Conservation (phyloP, 2,797 vertebrate species). For the Brachyrhaphis roseni region DNA sequence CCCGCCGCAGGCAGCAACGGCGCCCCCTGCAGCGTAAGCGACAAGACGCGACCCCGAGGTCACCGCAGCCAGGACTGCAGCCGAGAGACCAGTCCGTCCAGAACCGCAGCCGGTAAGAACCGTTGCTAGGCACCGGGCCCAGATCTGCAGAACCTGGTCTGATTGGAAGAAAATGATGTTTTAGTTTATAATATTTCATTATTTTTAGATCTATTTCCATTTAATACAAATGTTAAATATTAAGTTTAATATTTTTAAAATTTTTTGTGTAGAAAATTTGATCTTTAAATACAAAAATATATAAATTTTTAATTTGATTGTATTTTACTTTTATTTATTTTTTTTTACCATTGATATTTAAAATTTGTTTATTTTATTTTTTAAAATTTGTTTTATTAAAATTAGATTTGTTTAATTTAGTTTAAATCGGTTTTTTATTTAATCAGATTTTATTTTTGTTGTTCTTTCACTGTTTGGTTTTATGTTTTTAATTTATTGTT, state of each 20-base stretch:
- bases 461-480: too few relatives aligned
- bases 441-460: too few relatives aligned
- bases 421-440: too few relatives aligned
- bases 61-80: conserved; percentile 97
- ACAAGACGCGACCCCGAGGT: conserved; percentile 86
- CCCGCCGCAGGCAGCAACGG: conserved; percentile 32
- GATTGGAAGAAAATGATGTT: not conserved
- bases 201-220: not conserved
- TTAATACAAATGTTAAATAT: too few relatives aligned
- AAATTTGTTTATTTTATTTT: too few relatives aligned
- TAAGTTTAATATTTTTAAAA: too few relatives aligned
- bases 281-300: not conserved
- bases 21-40: conserved; percentile 48
- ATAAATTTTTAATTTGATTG: too few relatives aligned
- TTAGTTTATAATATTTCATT: not conserved
- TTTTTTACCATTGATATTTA: too few relatives aligned
- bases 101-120: conserved; percentile 82
- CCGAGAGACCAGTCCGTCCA: conserved; percentile 93
- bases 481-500: not conserved
- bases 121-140: not conserved
- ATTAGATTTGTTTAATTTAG: too few relatives aligned
- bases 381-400: not conserved
- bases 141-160: not conserved
- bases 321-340: too few relatives aligned
- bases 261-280: too few relatives aligned